Evolutionary conservation across 2,113 vertebrate genomes (phyloP).

Genomic region (Indri indri): DNA sequence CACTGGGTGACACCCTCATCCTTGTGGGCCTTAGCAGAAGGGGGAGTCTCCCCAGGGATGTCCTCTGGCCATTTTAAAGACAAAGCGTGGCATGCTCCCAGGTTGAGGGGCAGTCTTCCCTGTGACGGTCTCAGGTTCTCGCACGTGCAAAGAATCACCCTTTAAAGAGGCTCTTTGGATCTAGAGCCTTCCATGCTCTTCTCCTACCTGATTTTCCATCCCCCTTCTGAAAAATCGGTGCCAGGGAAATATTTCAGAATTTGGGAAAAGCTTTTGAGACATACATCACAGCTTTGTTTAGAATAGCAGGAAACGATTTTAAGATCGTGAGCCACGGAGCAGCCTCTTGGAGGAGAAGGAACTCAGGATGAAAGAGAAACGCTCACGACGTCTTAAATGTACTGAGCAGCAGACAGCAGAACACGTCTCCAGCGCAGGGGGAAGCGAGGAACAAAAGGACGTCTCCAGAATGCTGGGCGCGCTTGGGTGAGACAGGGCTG

Average conservation of each 20-base stretch:
- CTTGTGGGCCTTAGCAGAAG: neutral
- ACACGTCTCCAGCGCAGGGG: fast-evolving
- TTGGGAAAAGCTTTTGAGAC: neutral
- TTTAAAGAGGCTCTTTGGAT: neutral
- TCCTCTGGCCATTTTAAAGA: neutral
- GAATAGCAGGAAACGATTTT: neutral
- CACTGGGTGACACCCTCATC: no score
- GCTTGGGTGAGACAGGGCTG: neutral
- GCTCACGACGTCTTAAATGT: fast-evolving
- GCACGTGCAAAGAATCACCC: neutral
- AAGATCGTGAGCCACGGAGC: neutral
- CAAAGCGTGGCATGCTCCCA: neutral
- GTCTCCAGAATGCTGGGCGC: neutral
- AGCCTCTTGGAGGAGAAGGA: neutral
- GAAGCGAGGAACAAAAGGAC: neutral
- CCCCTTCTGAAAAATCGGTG: neutral
- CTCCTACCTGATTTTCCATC: neutral
- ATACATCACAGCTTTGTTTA: neutral
- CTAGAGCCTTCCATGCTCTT: neutral
- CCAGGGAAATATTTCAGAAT: neutral
- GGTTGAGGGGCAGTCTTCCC: neutral
- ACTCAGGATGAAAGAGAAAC: neutral
- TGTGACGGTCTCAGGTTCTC: fast-evolving
- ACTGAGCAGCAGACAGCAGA: neutral
- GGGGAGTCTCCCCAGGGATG: neutral